phyloP scores from a whole-genome alignment of 2,888 invertebrate species.

The Julus scandinavius region DNA sequence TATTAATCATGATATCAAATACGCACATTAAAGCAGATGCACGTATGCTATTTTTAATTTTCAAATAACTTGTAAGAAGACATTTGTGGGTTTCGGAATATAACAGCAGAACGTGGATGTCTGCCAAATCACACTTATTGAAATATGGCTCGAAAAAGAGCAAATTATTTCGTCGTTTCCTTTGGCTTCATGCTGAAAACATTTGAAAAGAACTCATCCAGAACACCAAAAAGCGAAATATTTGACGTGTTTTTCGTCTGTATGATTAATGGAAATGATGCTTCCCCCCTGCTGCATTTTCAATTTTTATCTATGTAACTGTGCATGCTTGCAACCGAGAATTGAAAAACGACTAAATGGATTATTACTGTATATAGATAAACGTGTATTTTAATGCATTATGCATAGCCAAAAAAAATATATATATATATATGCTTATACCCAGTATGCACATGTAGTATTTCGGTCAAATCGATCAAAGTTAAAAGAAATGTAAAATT shows the following conservation, averaged over 20 bases:
- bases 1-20: neutral
- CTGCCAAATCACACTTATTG: neutral
- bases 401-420: neutral
- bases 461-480: too few relatives aligned
- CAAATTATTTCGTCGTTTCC: neutral
- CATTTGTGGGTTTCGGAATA: neutral
- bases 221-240: neutral
- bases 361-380: too few relatives aligned
- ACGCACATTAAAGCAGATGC: too few relatives aligned
- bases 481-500: neutral
- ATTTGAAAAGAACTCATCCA: neutral
- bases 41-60: neutral
- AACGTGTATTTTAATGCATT: too few relatives aligned
- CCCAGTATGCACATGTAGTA: neutral
- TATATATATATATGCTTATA: too few relatives aligned
- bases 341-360: neutral
- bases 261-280: slow-evolving; percentile 1
- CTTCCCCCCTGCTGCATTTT: neutral
- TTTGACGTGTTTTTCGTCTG: neutral
- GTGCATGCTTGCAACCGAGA: neutral
- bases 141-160: neutral
- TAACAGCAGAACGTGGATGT: neutral
- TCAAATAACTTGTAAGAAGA: neutral
- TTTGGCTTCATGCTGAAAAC: neutral
- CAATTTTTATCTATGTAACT: neutral